Evolutionary conservation across 2,113 vertebrate genomes (phyloP), one percentile per base, ranked within the genome.

Genomic region (Silurus asotus): DNA sequence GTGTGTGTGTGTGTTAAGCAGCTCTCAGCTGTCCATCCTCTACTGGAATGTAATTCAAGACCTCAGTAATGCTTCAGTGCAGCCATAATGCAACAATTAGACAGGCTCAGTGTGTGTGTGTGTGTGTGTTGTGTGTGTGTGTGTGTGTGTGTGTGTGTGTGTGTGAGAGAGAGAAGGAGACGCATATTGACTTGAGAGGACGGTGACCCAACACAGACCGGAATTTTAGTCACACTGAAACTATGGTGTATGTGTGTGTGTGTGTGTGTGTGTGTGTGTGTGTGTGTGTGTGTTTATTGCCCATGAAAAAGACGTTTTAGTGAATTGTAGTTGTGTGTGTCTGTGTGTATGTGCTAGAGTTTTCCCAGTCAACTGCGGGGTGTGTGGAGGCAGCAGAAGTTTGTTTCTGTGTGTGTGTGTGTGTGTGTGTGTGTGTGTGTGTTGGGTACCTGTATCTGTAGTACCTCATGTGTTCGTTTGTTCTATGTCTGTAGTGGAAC

Each of bases 81-180:
- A 88, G 89, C 89, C 92, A 90, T 93, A 93, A 94, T 93, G 92
- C 88, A 92, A 92, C 92, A 93, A 93, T 93, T 94, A 93, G 91
- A 89, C 62, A 77, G 84, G 74, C 85, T 86, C 83, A 85, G 59
- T 88, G 84, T 78, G 85, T 85, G 89, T 85, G 83, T 82, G 74
- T 58, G 82, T 87, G 48, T 49, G 55, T 82, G 81, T 23, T 61
- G 80, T 23, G 70, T n/a, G 72, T 45, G 69, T 75, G 72, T 83
- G 72, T 55, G 72, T 76, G 84, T 77, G 70, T 83, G 64, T 69
- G 51, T 55, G 77, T 45, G 69, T 67, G 75, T 78, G 49, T 83
- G 78, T 75, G 79, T 59, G 51, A 45, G 56, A 61, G 58, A 14
- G 69, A 15, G 28, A 45, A 25, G 17, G 69, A 72, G 28, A 28